Base-by-base conservation (phyloP, 64 coral and sea anemone genomes). In the Montipora capricornis region DNA sequence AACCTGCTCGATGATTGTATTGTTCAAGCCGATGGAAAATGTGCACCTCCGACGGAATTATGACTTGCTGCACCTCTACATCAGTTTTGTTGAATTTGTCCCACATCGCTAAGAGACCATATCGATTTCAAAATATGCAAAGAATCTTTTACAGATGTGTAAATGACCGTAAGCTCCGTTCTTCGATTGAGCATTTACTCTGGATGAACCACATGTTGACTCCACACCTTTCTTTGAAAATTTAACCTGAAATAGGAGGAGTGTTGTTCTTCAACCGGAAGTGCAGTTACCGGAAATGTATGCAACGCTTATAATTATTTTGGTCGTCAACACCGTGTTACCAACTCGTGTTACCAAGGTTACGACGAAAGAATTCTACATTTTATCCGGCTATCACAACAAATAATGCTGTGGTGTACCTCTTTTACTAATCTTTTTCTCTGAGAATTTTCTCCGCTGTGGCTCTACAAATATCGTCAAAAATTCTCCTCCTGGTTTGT, bases 81-180 rank as follows among this genome's bases (percentile, higher is more conserved):
- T n/a, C 45, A 46, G 46, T 37, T 78, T 78, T 49, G 76, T 78
- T 78, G 76, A 78, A 71, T 82, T 62, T 82, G 80, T 82, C 58
- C 55, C 55, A 45, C 80, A 26, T 60, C 57, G 58, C 82, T 86
- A 50, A 45, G 82, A 71, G 62, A 86, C 66, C 44, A 49, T 68
- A 49, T 17, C 64, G 19, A 45, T 86, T 68, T 71, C 7, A n/a
- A 86, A 86, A 82, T 49, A 69, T 84, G 80, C 15, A 52, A 61
- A 86, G 82, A 48, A 15, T 86, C 16, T 49, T 37, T n/a, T 71
- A 73, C 12, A 86, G 44, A 86, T 86, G 82, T 59, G 66, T 86
- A 73, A n/a, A 71, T 86, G 10, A 11, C 8, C 9, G 64, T 5
- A 70, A 16, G n/a, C 8, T 86, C 68, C 44, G 66, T 55, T 55